Conservation (phyloP, 1,140 invertebrate species). For the Nebria ingens region DNA sequence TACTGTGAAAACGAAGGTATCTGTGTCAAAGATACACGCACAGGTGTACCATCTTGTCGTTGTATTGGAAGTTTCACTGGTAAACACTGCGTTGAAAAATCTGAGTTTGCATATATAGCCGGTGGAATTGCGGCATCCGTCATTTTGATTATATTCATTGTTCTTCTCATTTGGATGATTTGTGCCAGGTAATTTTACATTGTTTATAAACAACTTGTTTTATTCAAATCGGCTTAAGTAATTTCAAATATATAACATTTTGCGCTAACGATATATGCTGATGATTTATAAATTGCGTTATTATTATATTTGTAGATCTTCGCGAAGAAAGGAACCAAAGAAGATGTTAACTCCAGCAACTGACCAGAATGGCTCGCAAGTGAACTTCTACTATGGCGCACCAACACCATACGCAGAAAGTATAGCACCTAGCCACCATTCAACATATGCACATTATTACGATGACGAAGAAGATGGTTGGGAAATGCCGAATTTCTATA, state of each 20-base stretch:
- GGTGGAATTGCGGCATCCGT: constrained; percentile 86
- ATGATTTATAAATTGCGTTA: background rate
- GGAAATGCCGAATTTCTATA: constrained; percentile 97
- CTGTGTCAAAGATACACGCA: constrained; percentile 73
- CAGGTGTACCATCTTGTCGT: constrained; percentile 70
- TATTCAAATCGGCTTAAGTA: too few relatives aligned
- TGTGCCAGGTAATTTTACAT: constrained; percentile 78
- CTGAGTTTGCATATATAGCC: constrained; percentile 89
- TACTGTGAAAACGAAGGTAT: constrained; percentile 87
- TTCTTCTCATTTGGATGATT: constrained; percentile 93
- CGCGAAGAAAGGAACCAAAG: constrained; percentile 75
- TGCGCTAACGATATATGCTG: too few relatives aligned
- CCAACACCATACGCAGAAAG: constrained; percentile 87
- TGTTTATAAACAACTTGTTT: constrained; percentile 7
- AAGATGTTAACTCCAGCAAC: constrained; percentile 75
- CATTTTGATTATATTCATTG: constrained; percentile 83
- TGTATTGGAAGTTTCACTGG: constrained; percentile 88
- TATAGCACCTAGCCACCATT: constrained; percentile 89
- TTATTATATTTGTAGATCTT: constrained; percentile 44
- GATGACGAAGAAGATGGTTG: constrained; percentile 91
- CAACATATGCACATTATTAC: constrained; percentile 91
- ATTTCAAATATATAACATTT: constrained; percentile 9
- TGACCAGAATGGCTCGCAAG: constrained; percentile 82
- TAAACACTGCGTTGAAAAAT: constrained; percentile 80
- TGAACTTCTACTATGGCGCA: constrained; percentile 92